Base-by-base conservation (phyloP, 2,797 vertebrate species). In the Bufotes viridis region DNA sequence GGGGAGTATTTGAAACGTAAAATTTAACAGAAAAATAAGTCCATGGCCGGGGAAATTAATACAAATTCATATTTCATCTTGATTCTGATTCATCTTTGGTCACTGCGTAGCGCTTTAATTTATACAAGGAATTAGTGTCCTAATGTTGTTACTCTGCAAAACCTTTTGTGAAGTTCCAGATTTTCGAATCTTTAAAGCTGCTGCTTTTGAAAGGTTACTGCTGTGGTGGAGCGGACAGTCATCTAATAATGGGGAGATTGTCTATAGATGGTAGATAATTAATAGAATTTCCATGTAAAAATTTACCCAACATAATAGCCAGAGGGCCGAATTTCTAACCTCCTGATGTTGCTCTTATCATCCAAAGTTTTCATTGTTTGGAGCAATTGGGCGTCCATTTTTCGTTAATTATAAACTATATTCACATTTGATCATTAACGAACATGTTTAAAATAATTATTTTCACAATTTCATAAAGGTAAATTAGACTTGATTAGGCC, bases 11-110 rank as follows among this genome's bases (percentile, higher is more conserved):
- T 93, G 93, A 92, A 92, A 91, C 93, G 93, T 94, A 92, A 95
- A 92, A 81, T 91, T 72, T 92, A 92, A 92, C 94, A 89, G 93
- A 95, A 95, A 42, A 96, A 96, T 93, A 95, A 92, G 91, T 90
- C 91, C 91, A 92, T 92, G 90, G 92, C 91, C 91, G 93, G 93
- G 90, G 93, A 91, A 91, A 91, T 90, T 91, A 90, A 82, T 88
- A 53, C 76, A 75, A 79, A 79, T 70, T 78, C 14, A 7, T 53
- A 58, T 84, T 84, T 82, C 78, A 82, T 87, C 79, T 82, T 7
- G 3, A 26, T 76, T 18, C 55, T 57, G 42, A 70, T 87, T 81
- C 85, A 81, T 78, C 78, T 72, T 72, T 10, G 42, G 60, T 78
- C 75, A 70, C 65, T 60, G 26, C 26, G 57, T 29, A 60, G 70